Conservation (phyloP, 30 jellyfish, hydroid and myxozoan genomes). For the Pelagia noctiluca region DNA sequence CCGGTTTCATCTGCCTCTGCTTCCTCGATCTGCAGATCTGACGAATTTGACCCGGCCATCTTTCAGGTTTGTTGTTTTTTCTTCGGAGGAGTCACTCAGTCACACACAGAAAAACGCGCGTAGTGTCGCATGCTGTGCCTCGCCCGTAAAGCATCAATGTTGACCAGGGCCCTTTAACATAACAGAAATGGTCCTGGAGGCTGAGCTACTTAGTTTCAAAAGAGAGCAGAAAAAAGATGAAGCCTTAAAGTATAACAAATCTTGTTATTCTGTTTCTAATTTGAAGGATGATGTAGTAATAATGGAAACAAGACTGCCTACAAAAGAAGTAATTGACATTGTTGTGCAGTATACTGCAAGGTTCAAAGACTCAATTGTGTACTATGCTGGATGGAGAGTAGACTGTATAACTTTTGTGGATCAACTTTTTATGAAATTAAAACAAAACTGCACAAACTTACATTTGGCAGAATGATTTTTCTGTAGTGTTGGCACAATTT, state of each 20-base stretch:
- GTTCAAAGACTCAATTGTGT: not conserved
- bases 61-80: too few relatives aligned
- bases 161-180: too few relatives aligned
- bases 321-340: conserved; percentile 17
- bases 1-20: too few relatives aligned
- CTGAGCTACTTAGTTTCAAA: not conserved
- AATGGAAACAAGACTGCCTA: conserved; percentile 46
- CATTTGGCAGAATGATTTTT: conserved; percentile 30
- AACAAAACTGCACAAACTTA: conserved; percentile 40
- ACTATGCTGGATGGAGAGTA: conserved; percentile 34
- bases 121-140: too few relatives aligned
- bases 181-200: not conserved
- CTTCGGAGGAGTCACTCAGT: too few relatives aligned
- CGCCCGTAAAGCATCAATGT: too few relatives aligned
- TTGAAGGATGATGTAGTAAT: conserved; percentile 8
- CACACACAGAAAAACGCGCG: too few relatives aligned
- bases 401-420: conserved; percentile 11
- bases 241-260: not conserved
- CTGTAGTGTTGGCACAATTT: conserved; percentile 43
- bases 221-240: conserved; percentile 1
- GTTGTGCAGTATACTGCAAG: conserved; percentile 13
- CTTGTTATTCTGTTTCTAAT: not conserved
- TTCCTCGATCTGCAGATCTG: too few relatives aligned
- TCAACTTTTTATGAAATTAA: conserved; percentile 23
- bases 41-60: too few relatives aligned